Conservation (phyloP, 1,140 invertebrate species). For the Zophobas morio region DNA sequence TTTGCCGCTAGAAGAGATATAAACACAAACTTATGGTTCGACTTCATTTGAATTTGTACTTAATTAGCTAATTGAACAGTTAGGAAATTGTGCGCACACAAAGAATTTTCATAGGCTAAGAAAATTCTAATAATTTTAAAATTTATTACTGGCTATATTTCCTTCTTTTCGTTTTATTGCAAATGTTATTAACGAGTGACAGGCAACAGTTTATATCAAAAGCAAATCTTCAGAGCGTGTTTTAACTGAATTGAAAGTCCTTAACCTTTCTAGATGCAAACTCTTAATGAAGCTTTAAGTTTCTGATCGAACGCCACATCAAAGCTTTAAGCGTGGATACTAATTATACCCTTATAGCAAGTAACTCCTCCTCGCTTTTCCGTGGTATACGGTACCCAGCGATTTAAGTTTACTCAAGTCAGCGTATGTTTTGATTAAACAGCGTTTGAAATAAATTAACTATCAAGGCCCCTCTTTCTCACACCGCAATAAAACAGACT, state of each 20-base stretch:
- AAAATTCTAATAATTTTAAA: too few species aligned
- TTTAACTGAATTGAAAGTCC: conserved; percentile 32
- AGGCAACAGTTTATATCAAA: conserved; percentile 8
- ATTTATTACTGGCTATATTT: conserved; percentile 18
- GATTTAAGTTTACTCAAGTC: conserved; percentile 33
- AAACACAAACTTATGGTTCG: conserved; percentile 51
- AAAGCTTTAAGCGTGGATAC: conserved; percentile 39
- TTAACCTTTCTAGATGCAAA: conserved; percentile 35
- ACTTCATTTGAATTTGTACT: conserved; percentile 52
- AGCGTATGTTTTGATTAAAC: conserved; percentile 37
- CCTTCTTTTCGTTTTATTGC: not conserved
- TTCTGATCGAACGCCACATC: conserved; percentile 44
- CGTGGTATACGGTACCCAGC: conserved; percentile 7
- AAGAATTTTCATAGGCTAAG: conserved; percentile 1
- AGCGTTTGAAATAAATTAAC: conserved; percentile 21
- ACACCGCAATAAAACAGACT: not conserved
- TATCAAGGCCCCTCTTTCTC: conserved; percentile 6
- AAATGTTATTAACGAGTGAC: not conserved
- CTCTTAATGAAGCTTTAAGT: conserved; percentile 46
- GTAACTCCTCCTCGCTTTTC: conserved; percentile 17
- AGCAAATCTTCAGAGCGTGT: conserved; percentile 30
- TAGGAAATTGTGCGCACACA: conserved; percentile 11
- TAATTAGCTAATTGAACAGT: conserved; percentile 53
- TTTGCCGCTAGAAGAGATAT: conserved; percentile 47
- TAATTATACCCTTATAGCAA: conserved; percentile 45